A percentile compares a stretch with the other conserved stretches of the same genome.
Evolutionary conservation across 64 coral and sea anemone species (phyloP).

Genomic region (Actinia equina): DNA sequence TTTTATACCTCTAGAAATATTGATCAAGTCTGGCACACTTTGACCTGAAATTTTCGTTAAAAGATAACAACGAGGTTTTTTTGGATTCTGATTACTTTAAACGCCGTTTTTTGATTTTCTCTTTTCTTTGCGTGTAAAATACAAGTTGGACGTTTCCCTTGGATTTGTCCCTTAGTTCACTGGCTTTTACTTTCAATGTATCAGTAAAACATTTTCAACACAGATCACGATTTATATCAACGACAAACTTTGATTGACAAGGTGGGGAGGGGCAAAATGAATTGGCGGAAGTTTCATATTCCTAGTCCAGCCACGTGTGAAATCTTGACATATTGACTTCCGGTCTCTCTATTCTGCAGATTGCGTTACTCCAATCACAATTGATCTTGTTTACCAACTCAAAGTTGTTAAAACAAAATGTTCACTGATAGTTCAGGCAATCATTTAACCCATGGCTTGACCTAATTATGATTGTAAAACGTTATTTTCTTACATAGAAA

Average conservation of each 20-base stretch:
- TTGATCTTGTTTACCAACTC: not conserved
- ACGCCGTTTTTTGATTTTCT: conserved; percentile 10
- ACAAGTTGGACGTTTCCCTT: not conserved
- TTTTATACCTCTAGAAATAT: not conserved
- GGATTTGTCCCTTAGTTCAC: not conserved
- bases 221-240: conserved; percentile 1
- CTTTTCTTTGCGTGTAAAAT: not conserved
- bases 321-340: conserved; percentile 20
- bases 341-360: not conserved
- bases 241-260: conserved; percentile 16
- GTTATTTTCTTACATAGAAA: not conserved
- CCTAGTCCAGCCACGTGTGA: conserved; percentile 5
- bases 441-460: not conserved
- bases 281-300: conserved; percentile 26
- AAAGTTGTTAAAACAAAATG: not conserved
- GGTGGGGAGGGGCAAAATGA: not conserved
- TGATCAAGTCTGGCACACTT: conserved; percentile 6
- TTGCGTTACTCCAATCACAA: conserved; percentile 5
- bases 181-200: conserved; percentile 12
- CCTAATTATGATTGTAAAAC: not conserved
- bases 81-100: not conserved
- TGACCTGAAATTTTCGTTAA: conserved; percentile 13
- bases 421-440: not conserved
- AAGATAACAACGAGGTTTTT: not conserved
- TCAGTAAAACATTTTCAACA: not conserved